These are phyloP conservation scores for Electrona antarctica DNA, from an alignment of 2,113 vertebrate genomes.

Conservation along the genomic window DNA sequence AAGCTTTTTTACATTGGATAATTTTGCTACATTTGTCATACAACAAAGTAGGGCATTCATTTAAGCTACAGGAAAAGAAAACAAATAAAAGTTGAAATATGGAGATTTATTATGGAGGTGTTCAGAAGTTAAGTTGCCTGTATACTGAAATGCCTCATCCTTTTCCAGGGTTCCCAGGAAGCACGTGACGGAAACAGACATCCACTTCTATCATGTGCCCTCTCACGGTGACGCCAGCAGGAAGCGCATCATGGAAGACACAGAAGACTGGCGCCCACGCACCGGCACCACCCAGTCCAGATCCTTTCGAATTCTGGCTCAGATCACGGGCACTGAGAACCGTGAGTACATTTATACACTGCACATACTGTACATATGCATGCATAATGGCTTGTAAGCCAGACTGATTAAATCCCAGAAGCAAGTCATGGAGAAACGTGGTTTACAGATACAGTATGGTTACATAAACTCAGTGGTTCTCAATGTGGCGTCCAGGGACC, in stretches of 20 bases:
- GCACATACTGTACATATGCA: constrained; percentile 67
- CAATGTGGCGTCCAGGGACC: no score
- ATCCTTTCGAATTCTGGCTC: constrained; percentile 95
- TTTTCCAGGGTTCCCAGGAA: constrained; percentile 83
- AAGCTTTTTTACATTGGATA: neutral
- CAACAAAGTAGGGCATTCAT: neutral
- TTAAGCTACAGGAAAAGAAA: neutral
- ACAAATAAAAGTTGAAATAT: no score
- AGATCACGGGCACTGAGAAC: constrained; percentile 94
- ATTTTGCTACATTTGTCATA: neutral
- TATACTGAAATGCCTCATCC: neutral
- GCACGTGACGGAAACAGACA: constrained; percentile 89
- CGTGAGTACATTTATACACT: constrained; percentile 62
- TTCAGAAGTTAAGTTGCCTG: no score
- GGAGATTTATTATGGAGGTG: no score
- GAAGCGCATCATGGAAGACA: constrained; percentile 93
- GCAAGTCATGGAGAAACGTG: neutral
- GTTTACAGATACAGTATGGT: neutral
- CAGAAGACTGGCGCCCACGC: constrained; percentile 94
- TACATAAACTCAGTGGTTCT: neutral
- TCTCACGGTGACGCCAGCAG: constrained; percentile 92
- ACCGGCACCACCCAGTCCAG: constrained; percentile 94
- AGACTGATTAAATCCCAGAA: no score
- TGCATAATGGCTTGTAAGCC: no score
- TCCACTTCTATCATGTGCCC: constrained; percentile 92